Conservation (phyloP, 2,797 vertebrate genomes). For the Capromys pilorides region DNA sequence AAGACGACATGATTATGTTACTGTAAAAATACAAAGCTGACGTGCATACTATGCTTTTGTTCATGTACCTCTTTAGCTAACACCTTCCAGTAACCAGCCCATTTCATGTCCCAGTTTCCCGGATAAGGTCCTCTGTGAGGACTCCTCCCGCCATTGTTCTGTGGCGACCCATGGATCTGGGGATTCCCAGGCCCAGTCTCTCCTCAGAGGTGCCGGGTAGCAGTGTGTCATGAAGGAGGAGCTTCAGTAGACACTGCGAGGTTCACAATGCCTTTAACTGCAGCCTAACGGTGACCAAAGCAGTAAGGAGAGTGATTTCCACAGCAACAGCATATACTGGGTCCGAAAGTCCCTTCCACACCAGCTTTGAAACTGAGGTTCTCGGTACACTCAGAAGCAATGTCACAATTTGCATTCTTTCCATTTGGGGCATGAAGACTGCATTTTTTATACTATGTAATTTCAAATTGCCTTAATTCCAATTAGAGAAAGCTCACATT, state of each 20-base stretch:
- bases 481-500: conserved; percentile 12
- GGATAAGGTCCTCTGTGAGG: background rate
- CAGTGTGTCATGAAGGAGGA: conserved; percentile 5
- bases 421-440: background rate
- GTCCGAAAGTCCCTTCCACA: background rate
- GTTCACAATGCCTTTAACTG: conserved; percentile 2
- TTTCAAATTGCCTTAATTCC: conserved; percentile 47
- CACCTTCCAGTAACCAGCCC: background rate
- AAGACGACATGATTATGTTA: background rate
- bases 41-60: background rate
- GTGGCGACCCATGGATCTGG: background rate
- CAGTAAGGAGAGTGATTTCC: conserved; percentile 17
- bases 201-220: background rate
- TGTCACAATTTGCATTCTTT: conserved; percentile 48
- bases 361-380: conserved; percentile 43
- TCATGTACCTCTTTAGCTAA: background rate
- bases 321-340: background rate
- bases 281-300: background rate
- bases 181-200: background rate
- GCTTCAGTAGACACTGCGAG: background rate
- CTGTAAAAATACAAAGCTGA: conserved; percentile 7
- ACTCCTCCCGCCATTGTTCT: background rate
- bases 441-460: conserved; percentile 31
- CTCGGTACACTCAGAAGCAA: background rate
- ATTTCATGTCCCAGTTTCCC: background rate